Conservation (phyloP, 2,113 vertebrate genomes). For the Passer domesticus region DNA sequence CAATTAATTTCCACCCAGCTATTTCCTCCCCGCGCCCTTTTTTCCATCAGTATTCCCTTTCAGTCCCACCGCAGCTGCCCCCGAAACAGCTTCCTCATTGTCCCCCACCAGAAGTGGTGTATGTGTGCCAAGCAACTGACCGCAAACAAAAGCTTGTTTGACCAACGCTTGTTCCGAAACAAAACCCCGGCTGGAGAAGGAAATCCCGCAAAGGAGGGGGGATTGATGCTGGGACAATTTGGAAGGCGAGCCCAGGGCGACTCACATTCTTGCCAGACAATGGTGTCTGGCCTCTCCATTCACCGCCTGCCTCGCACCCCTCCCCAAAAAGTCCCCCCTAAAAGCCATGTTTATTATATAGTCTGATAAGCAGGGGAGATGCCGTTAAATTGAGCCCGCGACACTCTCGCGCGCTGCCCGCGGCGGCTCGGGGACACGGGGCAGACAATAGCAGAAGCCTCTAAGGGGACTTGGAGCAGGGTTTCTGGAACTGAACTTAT, state of each 20-base stretch:
- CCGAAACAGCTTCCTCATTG: conserved; percentile 75
- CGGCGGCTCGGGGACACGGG: neutral
- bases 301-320: conserved; percentile 10
- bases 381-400: neutral
- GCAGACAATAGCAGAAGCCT: neutral
- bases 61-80: conserved; percentile 66
- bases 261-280: conserved; percentile 60
- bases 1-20: conserved; percentile 23
- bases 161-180: conserved; percentile 84
- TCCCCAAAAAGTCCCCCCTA: neutral
- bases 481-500: neutral
- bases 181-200: conserved; percentile 78
- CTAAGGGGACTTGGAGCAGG: neutral
- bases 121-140: conserved; percentile 77
- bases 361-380: neutral
- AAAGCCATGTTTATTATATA: neutral
- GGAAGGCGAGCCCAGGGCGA: conserved; percentile 61
- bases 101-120: conserved; percentile 74
- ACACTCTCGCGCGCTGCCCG: neutral
- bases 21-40: conserved; percentile 25
- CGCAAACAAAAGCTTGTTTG: conserved; percentile 86
- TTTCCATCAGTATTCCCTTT: conserved; percentile 60
- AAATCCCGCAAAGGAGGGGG: conserved; percentile 73
- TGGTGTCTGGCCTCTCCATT: conserved; percentile 67
- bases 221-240: conserved; percentile 68